Evolutionary conservation across 2,113 vertebrate genomes (phyloP).

Genomic region (Buteo buteo): DNA sequence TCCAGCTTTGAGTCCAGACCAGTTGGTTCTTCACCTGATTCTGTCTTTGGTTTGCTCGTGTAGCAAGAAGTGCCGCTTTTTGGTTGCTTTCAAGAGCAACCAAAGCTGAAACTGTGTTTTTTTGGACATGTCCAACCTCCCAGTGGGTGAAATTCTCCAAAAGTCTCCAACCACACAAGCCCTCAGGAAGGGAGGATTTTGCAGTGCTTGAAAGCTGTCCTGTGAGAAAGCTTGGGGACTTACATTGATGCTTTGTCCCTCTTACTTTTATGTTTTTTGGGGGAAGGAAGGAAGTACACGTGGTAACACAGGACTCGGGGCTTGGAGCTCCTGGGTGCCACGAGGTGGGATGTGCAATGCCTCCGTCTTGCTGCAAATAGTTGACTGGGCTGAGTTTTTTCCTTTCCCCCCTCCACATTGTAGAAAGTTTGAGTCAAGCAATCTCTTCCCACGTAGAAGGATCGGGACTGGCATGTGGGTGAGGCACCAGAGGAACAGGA

Average conservation of each 20-base stretch:
- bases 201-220: not conserved
- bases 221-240: accelerated
- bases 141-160: not conserved
- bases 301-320: not conserved
- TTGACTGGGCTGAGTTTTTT: not conserved
- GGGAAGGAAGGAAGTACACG: not conserved
- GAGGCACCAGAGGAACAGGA: not conserved
- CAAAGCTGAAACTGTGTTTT: accelerated
- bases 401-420: not conserved
- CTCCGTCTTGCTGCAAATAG: accelerated
- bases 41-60: not conserved
- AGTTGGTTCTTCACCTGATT: not conserved
- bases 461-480: not conserved
- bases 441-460: not conserved
- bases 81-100: not conserved
- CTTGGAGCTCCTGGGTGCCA: not conserved
- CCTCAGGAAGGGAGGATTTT: not conserved
- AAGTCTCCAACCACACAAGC: not conserved
- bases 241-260: not conserved
- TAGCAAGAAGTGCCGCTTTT: not conserved
- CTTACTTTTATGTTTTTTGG: not conserved
- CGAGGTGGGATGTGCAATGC: accelerated
- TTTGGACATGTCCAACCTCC: not conserved
- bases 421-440: not conserved
- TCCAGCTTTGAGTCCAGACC: not conserved